Conservation (phyloP, 2,888 invertebrate species). For the Nysson spinosus region DNA sequence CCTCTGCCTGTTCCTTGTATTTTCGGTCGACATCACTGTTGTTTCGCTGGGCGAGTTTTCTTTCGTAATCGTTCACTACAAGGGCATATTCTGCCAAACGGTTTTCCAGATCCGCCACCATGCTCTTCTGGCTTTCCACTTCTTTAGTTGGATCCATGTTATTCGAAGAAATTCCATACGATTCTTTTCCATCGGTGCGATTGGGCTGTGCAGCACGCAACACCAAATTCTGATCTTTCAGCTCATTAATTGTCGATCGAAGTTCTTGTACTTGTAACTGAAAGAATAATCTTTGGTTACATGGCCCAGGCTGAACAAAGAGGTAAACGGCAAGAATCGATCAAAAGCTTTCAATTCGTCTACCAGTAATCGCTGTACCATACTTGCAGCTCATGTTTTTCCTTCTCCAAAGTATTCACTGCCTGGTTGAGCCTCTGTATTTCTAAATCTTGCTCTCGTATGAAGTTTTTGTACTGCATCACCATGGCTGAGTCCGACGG, state of each 20-base stretch:
- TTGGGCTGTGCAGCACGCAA: conserved; percentile 82
- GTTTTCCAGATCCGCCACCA: conserved; percentile 65
- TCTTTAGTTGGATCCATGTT: conserved; percentile 56
- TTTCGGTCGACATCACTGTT: conserved; percentile 66
- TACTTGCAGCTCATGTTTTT: conserved; percentile 70
- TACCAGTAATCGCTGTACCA: neutral
- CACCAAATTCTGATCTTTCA: conserved; percentile 92
- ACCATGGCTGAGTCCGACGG: conserved; percentile 76
- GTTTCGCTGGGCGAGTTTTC: conserved; percentile 61
- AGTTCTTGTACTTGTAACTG: conserved; percentile 82
- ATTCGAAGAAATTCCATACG: conserved; percentile 20
- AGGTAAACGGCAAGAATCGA: too few relatives aligned
- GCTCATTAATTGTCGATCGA: conserved; percentile 84
- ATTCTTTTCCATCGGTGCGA: conserved; percentile 56
- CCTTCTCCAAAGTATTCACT: conserved; percentile 61
- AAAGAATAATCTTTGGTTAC: conserved; percentile 10
- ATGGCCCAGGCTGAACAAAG: too few relatives aligned
- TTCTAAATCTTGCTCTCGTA: conserved; percentile 91
- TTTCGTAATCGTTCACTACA: conserved; percentile 70
- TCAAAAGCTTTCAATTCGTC: neutral
- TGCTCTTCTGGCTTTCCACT: conserved; percentile 60
- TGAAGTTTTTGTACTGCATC: conserved; percentile 92
- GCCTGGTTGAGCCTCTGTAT: conserved; percentile 78
- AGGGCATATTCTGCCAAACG: conserved; percentile 66
- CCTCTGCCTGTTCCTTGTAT: conserved; percentile 75